These are phyloP conservation scores for Hydractinia echinata DNA, from an alignment of 30 jellyfish, hydroid and myxozoan species.

Conservation along the genomic window DNA sequence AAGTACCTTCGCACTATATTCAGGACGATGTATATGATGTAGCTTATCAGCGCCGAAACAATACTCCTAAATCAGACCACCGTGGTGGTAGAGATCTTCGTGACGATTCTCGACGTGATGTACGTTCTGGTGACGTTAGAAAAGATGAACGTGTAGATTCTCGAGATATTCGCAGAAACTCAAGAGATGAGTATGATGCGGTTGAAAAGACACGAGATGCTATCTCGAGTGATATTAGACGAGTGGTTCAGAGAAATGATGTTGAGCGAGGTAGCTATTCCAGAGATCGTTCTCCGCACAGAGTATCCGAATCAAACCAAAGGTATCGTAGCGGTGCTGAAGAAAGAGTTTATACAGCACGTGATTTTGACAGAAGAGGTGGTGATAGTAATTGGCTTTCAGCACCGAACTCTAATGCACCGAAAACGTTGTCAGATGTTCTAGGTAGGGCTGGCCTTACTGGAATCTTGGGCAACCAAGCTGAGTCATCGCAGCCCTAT, in stretches of 20 bases:
- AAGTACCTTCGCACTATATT: background rate
- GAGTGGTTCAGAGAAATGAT: slow-evolving; percentile 22
- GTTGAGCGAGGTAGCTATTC: background rate
- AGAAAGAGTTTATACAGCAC: slow-evolving; percentile 1
- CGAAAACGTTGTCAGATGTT: slow-evolving; percentile 80
- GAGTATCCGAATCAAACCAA: slow-evolving; percentile 1
- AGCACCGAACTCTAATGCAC: slow-evolving; percentile 52
- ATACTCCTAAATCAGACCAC: background rate
- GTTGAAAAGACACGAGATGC: background rate
- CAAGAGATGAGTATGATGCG: background rate
- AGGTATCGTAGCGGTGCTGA: background rate
- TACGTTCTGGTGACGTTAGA: background rate
- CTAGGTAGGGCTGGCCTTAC: slow-evolving; percentile 95
- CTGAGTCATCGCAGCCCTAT: slow-evolving; percentile 22
- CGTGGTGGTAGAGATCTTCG: background rate
- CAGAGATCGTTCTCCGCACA: slow-evolving; percentile 35
- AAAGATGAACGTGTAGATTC: slow-evolving; percentile 24
- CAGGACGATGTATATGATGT: slow-evolving; percentile 32
- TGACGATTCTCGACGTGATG: background rate
- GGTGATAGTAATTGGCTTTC: slow-evolving; percentile 38
- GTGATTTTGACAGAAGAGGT: slow-evolving; percentile 26
- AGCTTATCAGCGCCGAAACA: slow-evolving; percentile 30
- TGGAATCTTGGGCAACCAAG: slow-evolving; percentile 84
- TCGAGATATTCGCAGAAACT: slow-evolving; percentile 14
- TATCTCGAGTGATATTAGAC: slow-evolving; percentile 21